A percentile compares a stretch with the other conserved stretches of the same genome.
phyloP scores from a whole-genome alignment of 2,113 vertebrate species.

The Panthera tigris region DNA sequence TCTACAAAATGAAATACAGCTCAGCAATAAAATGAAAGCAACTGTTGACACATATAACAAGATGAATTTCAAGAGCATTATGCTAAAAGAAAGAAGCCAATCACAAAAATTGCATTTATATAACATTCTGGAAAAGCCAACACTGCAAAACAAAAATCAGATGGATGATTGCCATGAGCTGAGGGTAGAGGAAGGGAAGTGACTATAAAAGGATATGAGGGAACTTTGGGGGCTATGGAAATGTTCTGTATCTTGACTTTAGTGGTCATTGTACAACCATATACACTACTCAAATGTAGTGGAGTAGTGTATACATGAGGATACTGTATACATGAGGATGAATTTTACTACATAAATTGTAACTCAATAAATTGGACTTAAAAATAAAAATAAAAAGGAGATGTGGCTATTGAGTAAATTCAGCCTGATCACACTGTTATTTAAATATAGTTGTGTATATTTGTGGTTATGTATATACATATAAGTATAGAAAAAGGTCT shows the following conservation, averaged over 20 bases:
- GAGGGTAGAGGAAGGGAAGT: neutral
- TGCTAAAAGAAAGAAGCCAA: neutral
- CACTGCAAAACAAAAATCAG: neutral
- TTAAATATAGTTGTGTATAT: neutral
- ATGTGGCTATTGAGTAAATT: neutral
- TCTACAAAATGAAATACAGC: neutral
- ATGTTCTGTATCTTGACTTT: neutral
- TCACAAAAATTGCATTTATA: neutral
- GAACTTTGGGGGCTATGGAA: neutral
- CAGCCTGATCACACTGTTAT: neutral
- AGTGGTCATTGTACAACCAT: too few species aligned
- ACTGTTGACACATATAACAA: neutral
- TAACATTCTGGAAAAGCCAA: neutral
- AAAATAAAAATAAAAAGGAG: neutral
- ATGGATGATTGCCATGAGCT: neutral
- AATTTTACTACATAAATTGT: neutral
- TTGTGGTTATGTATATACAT: neutral
- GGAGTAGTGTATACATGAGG: neutral
- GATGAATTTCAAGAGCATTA: neutral
- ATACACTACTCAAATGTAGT: neutral
- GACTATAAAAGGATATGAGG: neutral
- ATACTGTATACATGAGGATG: neutral
- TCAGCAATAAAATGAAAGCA: neutral
- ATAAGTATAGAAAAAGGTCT: neutral
- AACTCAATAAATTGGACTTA: neutral